Conservation (phyloP, 2,888 invertebrate species). For the Halictus ligatus region DNA sequence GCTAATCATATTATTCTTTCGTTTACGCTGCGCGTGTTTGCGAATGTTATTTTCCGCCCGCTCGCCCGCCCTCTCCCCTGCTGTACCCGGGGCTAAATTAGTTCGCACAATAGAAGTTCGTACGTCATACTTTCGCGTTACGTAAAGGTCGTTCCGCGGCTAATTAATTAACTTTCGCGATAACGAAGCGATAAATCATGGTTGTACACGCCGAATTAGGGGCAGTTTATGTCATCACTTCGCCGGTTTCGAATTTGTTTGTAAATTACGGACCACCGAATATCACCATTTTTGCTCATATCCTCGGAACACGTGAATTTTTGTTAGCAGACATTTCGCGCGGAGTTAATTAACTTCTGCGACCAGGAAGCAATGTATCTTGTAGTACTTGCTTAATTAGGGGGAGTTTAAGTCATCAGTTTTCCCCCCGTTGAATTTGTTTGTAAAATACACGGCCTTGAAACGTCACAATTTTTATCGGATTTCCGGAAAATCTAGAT, state of each 20-base stretch:
- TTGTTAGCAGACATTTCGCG: background rate
- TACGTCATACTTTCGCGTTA: background rate
- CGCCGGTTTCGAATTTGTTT: background rate
- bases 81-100: background rate
- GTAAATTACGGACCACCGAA: background rate
- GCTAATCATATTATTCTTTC: constrained; percentile 8
- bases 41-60: background rate
- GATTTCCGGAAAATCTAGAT: too few species aligned
- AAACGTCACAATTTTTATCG: background rate
- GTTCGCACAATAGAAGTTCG: background rate
- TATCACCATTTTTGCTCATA: background rate
- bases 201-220: background rate
- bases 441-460: background rate
- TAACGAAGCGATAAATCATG: background rate
- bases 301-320: background rate
- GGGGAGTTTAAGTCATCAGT: background rate
- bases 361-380: background rate
- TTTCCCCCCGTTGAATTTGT: background rate
- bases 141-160: background rate
- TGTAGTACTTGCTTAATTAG: background rate
- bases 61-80: background rate
- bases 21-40: background rate
- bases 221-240: background rate
- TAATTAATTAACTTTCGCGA: background rate
- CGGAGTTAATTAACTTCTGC: background rate